Evolutionary conservation across 2,113 vertebrate genomes (phyloP).

Genomic region (Mus pahari): DNA sequence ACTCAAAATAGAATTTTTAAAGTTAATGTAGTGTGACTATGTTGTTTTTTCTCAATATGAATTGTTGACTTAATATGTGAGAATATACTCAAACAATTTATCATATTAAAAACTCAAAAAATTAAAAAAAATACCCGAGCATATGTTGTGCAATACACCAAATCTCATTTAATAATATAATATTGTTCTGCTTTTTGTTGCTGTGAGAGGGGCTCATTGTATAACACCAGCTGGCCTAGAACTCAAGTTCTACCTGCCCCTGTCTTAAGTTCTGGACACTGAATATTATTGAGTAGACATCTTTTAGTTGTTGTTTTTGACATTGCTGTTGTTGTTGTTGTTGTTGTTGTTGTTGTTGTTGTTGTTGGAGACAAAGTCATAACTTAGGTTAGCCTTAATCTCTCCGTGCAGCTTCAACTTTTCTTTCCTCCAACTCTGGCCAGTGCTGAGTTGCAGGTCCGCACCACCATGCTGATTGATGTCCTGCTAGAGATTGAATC

Average conservation of each 20-base stretch:
- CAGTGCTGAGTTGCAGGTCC: not conserved
- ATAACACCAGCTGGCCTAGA: not conserved
- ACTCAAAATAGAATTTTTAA: slow-evolving; percentile 49
- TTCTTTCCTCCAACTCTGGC: not conserved
- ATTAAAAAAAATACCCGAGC: not conserved
- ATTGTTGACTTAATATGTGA: slow-evolving; percentile 47
- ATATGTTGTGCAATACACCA: not conserved
- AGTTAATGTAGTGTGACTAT: slow-evolving; percentile 16
- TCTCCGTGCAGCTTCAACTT: not conserved
- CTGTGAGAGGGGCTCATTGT: not conserved
- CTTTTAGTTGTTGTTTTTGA: not conserved
- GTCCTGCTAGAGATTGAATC: not conserved
- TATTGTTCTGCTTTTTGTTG: not conserved
- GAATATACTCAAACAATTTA: slow-evolving; percentile 7
- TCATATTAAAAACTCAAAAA: not conserved
- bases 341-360: not conserved
- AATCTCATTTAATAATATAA: not conserved
- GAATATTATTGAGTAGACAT: not conserved
- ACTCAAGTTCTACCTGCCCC: not conserved
- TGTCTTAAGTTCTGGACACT: not conserved
- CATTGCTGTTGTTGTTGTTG: not conserved
- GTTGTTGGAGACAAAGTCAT: not conserved
- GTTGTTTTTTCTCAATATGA: slow-evolving; percentile 21
- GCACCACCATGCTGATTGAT: no score
- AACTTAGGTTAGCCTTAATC: not conserved